Evolutionary conservation across 2,888 invertebrate genomes (phyloP).

Genomic region (Drosophila niveifrons): DNA sequence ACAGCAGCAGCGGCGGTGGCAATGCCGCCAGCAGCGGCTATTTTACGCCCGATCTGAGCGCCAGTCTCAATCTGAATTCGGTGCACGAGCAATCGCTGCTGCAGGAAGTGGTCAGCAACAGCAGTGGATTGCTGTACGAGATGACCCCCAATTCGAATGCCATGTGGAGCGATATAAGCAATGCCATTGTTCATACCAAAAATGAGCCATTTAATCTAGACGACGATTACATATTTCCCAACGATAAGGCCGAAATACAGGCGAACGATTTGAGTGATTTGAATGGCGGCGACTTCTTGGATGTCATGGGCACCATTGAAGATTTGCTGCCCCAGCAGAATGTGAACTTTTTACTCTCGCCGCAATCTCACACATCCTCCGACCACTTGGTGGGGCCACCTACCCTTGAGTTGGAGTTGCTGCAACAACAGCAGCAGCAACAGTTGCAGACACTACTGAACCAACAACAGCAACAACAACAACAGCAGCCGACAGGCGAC

Average conservation of each 20-base stretch:
- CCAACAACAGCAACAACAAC: slow-evolving; percentile 62
- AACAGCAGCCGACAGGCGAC: slow-evolving; percentile 50
- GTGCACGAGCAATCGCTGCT: slow-evolving; percentile 60
- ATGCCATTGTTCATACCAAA: slow-evolving; percentile 85
- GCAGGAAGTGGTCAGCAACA: slow-evolving; percentile 57
- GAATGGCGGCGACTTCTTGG: slow-evolving; percentile 92
- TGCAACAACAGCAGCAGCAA: slow-evolving; percentile 75
- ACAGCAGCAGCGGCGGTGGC: slow-evolving; percentile 63
- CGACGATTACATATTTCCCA: slow-evolving; percentile 95
- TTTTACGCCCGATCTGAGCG: slow-evolving; percentile 71
- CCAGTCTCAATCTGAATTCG: slow-evolving; percentile 60
- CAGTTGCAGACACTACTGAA: slow-evolving; percentile 67
- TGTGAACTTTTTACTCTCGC: slow-evolving; percentile 78
- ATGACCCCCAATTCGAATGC: slow-evolving; percentile 83
- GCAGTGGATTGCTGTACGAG: slow-evolving; percentile 76
- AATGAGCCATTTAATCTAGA: slow-evolving; percentile 91
- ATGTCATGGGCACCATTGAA: slow-evolving; percentile 93
- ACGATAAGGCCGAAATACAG: slow-evolving; percentile 94
- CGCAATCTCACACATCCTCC: slow-evolving; percentile 74
- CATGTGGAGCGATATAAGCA: slow-evolving; percentile 85
- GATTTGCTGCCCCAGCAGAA: slow-evolving; percentile 87
- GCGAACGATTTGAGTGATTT: slow-evolving; percentile 93
- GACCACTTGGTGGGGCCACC: slow-evolving; percentile 80
- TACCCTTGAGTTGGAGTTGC: slow-evolving; percentile 82
- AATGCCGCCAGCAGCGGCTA: slow-evolving; percentile 51